A percentile compares a stretch with the other conserved stretches of the same genome.
These are phyloP conservation scores for Cydia strobilella DNA, from an alignment of 1,140 invertebrate genomes.

Conservation along the genomic window DNA sequence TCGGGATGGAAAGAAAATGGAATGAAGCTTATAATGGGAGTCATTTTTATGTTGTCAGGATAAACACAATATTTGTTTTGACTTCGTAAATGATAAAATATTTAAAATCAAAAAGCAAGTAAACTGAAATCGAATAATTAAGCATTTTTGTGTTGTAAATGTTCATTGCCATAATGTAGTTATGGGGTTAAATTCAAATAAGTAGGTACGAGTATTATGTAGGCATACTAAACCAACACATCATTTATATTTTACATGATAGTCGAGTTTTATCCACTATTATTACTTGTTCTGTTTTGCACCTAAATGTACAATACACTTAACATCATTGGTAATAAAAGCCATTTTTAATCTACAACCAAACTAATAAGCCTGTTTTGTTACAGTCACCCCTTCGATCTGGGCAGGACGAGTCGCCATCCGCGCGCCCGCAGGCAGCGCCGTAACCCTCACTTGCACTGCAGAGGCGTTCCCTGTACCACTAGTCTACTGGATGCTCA, in stretches of 20 bases:
- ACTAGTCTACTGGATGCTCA: slow-evolving; percentile 62
- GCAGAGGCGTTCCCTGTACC: slow-evolving; percentile 88
- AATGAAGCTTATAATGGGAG: neutral
- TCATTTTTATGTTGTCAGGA: neutral
- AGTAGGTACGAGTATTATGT: too few species aligned
- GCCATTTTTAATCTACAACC: neutral
- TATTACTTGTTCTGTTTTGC: too few species aligned
- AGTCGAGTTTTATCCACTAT: too few species aligned
- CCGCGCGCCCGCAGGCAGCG: slow-evolving; percentile 86
- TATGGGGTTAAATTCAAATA: too few species aligned
- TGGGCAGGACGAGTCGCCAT: slow-evolving; percentile 80
- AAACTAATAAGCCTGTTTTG: slow-evolving; percentile 2
- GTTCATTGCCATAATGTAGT: too few species aligned
- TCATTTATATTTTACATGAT: too few species aligned
- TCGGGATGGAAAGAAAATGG: neutral
- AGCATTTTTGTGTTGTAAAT: too few species aligned
- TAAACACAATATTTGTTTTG: neutral
- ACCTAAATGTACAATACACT: neutral
- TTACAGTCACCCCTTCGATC: slow-evolving; percentile 58
- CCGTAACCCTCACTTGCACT: slow-evolving; percentile 88
- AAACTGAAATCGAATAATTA: too few species aligned
- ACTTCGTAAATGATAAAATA: neutral
- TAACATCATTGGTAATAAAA: neutral
- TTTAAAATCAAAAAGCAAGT: too few species aligned
- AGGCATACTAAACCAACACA: too few species aligned